phyloP scores from a whole-genome alignment of 2,888 invertebrate species.

The Diplolepis rosae region DNA sequence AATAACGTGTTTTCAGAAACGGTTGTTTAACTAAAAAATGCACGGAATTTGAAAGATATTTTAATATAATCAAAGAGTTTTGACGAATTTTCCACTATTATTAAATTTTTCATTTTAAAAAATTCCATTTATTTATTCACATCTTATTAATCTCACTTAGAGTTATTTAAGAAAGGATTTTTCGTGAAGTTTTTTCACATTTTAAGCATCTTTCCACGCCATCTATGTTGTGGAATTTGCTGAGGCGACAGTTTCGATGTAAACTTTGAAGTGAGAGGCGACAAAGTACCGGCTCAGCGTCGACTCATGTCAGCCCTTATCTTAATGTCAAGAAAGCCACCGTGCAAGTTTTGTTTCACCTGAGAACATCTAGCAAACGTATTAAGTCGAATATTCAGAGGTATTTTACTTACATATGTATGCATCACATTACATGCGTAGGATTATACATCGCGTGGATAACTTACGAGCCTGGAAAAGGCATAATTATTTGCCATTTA shows the following conservation, averaged over 20 bases:
- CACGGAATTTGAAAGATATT: too few relatives aligned
- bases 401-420: conserved; percentile 5
- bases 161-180: too few relatives aligned
- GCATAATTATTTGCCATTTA: conserved; percentile 20
- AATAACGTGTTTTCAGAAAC: too few relatives aligned
- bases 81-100: too few relatives aligned
- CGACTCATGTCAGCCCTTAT: conserved; percentile 26
- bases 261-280: conserved; percentile 17
- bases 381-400: conserved; percentile 7
- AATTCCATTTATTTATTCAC: too few relatives aligned
- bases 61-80: too few relatives aligned
- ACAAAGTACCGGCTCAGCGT: conserved; percentile 25
- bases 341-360: conserved; percentile 21
- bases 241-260: conserved; percentile 17
- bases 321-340: conserved; percentile 21
- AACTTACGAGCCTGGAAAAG: conserved; percentile 11
- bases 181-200: not conserved
- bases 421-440: not conserved
- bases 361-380: not conserved
- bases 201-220: not conserved
- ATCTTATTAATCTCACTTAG: too few relatives aligned
- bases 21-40: too few relatives aligned
- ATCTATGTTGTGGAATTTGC: conserved; percentile 2
- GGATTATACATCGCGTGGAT: conserved; percentile 21
- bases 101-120: too few relatives aligned